A percentile compares a stretch with the other conserved stretches of the same genome.
These are phyloP conservation scores for Drosophila kanekoi DNA, from an alignment of 2,888 invertebrate genomes.

Conservation along the genomic window DNA sequence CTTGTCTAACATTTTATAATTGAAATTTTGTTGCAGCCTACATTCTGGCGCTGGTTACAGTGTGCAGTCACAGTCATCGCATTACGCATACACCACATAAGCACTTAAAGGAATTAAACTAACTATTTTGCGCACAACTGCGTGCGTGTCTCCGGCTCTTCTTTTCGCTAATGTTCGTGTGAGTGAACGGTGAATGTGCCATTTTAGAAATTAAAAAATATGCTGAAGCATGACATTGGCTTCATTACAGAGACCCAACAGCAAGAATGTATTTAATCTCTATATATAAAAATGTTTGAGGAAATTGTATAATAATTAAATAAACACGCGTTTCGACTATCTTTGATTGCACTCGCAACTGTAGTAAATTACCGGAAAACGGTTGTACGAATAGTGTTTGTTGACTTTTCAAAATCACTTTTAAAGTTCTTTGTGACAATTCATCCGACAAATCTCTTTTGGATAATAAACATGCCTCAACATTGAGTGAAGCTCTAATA, in stretches of 20 bases:
- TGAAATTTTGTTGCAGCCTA: constrained; percentile 72
- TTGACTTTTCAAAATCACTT: too few relatives aligned
- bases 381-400: too few relatives aligned
- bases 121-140: constrained; percentile 58
- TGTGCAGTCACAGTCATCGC: constrained; percentile 24
- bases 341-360: too few relatives aligned
- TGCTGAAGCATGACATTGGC: constrained; percentile 66
- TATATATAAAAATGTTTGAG: too few relatives aligned
- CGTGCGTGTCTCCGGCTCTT: constrained; percentile 34
- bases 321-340: too few relatives aligned
- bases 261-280: too few relatives aligned
- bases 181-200: constrained; percentile 32
- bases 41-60: constrained; percentile 30
- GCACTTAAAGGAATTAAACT: constrained; percentile 75
- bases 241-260: constrained; percentile 42
- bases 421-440: too few relatives aligned
- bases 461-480: too few relatives aligned
- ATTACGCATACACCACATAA: constrained; percentile 58
- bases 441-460: too few relatives aligned
- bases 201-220: constrained; percentile 74
- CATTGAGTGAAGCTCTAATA: too few relatives aligned
- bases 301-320: too few relatives aligned
- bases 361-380: too few relatives aligned
- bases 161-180: constrained; percentile 9
- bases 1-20: constrained; percentile 71